phyloP scores from a whole-genome alignment of 2,797 vertebrate genomes.

The Anabas testudineus region DNA sequence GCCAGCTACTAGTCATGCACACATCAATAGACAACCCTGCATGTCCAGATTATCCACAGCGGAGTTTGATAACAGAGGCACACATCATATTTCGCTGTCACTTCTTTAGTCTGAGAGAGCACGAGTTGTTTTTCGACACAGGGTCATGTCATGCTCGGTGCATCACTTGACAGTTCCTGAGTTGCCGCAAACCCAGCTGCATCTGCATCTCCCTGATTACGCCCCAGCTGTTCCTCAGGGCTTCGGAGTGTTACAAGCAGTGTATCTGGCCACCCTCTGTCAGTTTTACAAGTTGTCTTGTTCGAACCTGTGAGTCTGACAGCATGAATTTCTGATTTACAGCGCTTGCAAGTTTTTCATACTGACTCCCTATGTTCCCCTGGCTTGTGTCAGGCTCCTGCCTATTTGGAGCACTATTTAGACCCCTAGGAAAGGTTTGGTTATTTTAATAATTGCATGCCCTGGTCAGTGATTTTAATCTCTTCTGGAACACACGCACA shows the following conservation, averaged over 20 bases:
- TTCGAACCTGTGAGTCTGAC: constrained; percentile 26
- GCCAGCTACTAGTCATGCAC: background rate
- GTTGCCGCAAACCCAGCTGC: constrained; percentile 25
- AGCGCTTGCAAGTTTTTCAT: background rate
- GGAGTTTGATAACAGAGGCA: background rate
- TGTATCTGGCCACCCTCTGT: constrained; percentile 15
- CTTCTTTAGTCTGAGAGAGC: constrained; percentile 2
- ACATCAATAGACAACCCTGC: background rate
- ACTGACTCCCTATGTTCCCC: background rate
- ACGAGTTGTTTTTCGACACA: background rate
- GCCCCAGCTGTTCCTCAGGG: constrained; percentile 17
- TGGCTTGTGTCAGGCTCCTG: background rate
- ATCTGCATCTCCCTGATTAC: constrained; percentile 38
- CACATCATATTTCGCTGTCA: background rate
- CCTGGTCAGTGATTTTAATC: background rate
- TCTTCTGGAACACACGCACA: background rate
- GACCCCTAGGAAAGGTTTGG: background rate
- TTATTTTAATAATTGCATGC: constrained; percentile 2
- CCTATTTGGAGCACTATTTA: background rate
- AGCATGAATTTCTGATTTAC: constrained; percentile 14
- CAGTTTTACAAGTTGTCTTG: constrained; percentile 28
- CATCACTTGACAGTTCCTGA: constrained; percentile 11
- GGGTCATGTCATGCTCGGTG: constrained; percentile 12
- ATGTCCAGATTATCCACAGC: constrained; percentile 4
- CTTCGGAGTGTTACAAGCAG: constrained; percentile 4